Evolutionary conservation across 2,888 invertebrate genomes (phyloP).

Genomic region (Eupeodes latifasciatus): DNA sequence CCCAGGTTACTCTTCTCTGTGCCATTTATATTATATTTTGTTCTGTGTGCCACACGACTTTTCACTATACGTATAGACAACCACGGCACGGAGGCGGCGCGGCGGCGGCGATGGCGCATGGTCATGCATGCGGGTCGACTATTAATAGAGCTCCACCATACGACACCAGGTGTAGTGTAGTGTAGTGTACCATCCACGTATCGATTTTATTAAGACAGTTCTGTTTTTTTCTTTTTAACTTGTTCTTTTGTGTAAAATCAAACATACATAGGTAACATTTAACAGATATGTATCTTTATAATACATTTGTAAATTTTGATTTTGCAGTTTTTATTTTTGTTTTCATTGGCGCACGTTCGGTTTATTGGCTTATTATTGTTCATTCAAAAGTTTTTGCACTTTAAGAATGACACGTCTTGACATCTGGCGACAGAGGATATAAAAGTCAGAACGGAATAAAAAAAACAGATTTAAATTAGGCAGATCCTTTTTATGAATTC

Average conservation of each 20-base stretch:
- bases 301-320: slow-evolving; percentile 13
- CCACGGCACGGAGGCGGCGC: slow-evolving; percentile 21
- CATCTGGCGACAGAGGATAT: slow-evolving; percentile 57
- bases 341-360: slow-evolving; percentile 67
- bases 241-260: background rate
- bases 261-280: background rate
- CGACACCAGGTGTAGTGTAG: slow-evolving; percentile 73
- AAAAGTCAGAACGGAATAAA: slow-evolving; percentile 46
- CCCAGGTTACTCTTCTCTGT: slow-evolving; percentile 55
- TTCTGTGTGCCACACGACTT: slow-evolving; percentile 71
- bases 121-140: slow-evolving; percentile 76
- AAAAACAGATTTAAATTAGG: slow-evolving; percentile 46
- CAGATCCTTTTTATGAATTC: background rate
- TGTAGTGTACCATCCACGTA: slow-evolving; percentile 41
- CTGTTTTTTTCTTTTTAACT: slow-evolving; percentile 3
- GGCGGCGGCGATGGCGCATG: slow-evolving; percentile 53
- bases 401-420: slow-evolving; percentile 60
- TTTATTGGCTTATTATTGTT: background rate
- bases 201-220: slow-evolving; percentile 69
- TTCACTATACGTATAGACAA: too few relatives aligned
- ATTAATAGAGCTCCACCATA: slow-evolving; percentile 75
- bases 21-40: slow-evolving; percentile 60
- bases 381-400: slow-evolving; percentile 70
- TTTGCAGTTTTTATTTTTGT: slow-evolving; percentile 19
- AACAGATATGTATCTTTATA: too few relatives aligned